Evolutionary conservation across 2,888 invertebrate genomes (phyloP).

Genomic region (Zygogramma bicolorata): DNA sequence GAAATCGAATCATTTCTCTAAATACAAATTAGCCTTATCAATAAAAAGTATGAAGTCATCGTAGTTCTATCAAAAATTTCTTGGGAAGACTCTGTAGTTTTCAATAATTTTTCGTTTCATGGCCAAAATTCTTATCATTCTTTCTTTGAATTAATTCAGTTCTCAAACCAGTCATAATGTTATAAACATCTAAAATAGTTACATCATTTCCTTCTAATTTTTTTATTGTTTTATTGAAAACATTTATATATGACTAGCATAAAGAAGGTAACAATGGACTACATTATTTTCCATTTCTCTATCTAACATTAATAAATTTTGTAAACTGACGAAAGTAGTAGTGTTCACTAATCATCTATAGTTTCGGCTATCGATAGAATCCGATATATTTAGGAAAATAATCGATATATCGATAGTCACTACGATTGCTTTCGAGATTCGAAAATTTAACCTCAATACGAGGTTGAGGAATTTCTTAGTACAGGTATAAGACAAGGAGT

Average conservation of each 20-base stretch:
- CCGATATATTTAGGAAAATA: background rate
- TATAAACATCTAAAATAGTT: background rate
- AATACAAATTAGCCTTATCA: too few species aligned
- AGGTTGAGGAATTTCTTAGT: too few species aligned
- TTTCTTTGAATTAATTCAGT: background rate
- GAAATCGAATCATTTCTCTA: too few species aligned
- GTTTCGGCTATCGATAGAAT: background rate
- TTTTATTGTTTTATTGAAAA: background rate
- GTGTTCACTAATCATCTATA: background rate
- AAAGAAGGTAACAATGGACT: too few species aligned
- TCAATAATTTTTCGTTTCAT: background rate
- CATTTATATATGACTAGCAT: too few species aligned
- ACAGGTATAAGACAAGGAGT: too few species aligned
- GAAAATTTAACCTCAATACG: too few species aligned
- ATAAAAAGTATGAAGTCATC: background rate
- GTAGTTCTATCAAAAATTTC: background rate
- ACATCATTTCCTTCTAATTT: background rate
- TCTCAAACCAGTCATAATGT: background rate
- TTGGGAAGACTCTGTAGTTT: background rate
- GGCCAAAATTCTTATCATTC: background rate
- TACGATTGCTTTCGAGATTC: background rate
- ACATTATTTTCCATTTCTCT: too few species aligned
- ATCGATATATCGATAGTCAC: constrained; percentile 1
- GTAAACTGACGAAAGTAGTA: too few species aligned
- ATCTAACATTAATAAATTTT: too few species aligned